Conservation (phyloP, 2,888 invertebrate genomes). For the Cancer borealis region DNA sequence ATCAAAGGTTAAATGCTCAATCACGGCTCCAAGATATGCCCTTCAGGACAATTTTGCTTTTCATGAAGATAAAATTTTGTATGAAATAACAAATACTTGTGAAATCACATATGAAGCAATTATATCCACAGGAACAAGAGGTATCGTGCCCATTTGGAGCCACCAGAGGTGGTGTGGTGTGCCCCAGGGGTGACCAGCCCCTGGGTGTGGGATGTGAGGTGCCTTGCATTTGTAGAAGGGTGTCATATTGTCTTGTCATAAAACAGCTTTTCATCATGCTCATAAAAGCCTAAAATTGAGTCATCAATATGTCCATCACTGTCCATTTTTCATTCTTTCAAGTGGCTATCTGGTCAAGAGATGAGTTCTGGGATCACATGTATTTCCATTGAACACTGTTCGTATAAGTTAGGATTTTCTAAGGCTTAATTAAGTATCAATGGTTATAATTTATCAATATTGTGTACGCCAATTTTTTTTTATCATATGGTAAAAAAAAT, state of each 20-base stretch:
- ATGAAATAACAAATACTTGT: neutral
- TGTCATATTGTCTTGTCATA: slow-evolving; percentile 46
- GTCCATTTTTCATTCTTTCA: neutral
- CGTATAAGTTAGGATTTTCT: neutral
- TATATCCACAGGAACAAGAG: slow-evolving; percentile 64
- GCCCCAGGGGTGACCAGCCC: slow-evolving; percentile 3
- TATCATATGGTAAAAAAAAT: neutral
- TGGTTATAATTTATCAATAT: neutral
- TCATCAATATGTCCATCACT: neutral
- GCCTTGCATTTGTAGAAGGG: slow-evolving; percentile 16
- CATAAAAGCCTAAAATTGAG: neutral
- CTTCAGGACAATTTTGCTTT: slow-evolving; percentile 4
- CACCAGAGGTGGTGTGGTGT: slow-evolving; percentile 63
- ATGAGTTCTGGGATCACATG: neutral
- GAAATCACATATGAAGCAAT: neutral
- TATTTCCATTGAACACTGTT: neutral
- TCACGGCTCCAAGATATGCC: slow-evolving; percentile 58
- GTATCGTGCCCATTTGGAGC: slow-evolving; percentile 69
- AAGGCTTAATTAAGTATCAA: neutral
- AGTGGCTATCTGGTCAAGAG: neutral
- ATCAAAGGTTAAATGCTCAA: slow-evolving; percentile 53
- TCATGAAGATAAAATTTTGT: neutral
- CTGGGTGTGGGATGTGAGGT: neutral
- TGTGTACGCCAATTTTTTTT: neutral
- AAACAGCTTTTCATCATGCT: neutral